phyloP scores from a whole-genome alignment of 2,113 vertebrate species.

The Microtus richardsoni region DNA sequence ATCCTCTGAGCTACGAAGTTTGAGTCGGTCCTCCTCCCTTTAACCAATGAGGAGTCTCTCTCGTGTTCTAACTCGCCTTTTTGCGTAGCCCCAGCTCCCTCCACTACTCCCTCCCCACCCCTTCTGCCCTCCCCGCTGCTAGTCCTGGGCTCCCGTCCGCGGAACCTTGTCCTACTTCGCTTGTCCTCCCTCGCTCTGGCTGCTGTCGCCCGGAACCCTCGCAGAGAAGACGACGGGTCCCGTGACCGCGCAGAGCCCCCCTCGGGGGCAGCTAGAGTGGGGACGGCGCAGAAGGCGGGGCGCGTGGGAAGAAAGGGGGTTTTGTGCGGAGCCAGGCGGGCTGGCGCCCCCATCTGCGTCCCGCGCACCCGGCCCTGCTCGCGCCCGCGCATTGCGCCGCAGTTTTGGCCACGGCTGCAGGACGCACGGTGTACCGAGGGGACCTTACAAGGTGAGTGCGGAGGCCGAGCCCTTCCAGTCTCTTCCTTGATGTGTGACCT shows the following conservation, averaged over 20 bases:
- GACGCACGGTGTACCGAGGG: neutral
- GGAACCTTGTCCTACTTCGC: slow-evolving; percentile 80
- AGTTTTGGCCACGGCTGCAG: slow-evolving; percentile 51
- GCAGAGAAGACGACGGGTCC: slow-evolving; percentile 51
- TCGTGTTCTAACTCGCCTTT: slow-evolving; percentile 36
- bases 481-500: slow-evolving; percentile 62
- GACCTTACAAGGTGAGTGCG: slow-evolving; percentile 67
- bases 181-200: slow-evolving; percentile 75
- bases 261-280: neutral
- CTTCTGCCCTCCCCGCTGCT: slow-evolving; percentile 19
- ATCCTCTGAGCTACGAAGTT: neutral
- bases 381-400: slow-evolving; percentile 60
- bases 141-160: slow-evolving; percentile 34
- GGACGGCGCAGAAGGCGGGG: slow-evolving; percentile 52
- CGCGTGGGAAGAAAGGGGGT: slow-evolving; percentile 68
- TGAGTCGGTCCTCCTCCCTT: neutral
- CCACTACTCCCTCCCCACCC: slow-evolving; percentile 7
- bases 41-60: slow-evolving; percentile 59
- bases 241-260: slow-evolving; percentile 70
- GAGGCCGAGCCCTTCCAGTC: neutral
- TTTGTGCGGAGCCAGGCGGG: slow-evolving; percentile 72
- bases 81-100: neutral
- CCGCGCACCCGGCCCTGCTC: slow-evolving; percentile 52
- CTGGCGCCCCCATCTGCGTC: slow-evolving; percentile 67
- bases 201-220: slow-evolving; percentile 41